Evolutionary conservation across 2,113 vertebrate species (phyloP).

Genomic region (Pelecanus crispus): DNA sequence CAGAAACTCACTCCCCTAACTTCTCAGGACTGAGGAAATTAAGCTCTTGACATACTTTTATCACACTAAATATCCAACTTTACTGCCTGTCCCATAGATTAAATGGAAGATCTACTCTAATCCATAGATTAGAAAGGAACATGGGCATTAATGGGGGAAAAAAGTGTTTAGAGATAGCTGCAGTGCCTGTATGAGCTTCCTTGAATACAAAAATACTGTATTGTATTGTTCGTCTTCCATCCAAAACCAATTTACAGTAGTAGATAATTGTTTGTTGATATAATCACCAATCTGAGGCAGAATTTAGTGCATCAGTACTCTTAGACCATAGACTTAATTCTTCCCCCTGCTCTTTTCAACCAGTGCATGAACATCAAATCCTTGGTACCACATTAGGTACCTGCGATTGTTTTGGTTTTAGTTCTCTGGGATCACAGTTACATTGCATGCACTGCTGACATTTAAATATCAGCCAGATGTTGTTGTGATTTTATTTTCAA

Average conservation of each 20-base stretch:
- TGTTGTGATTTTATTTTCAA: background rate
- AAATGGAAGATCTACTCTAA: background rate
- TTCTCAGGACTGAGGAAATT: background rate
- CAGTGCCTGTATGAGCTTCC: background rate
- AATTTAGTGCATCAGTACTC: background rate
- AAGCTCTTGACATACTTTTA: background rate
- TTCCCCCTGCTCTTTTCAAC: background rate
- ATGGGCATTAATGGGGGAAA: background rate
- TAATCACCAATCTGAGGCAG: background rate
- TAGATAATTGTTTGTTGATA: background rate
- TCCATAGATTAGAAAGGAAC: background rate
- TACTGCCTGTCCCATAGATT: background rate
- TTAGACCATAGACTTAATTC: background rate
- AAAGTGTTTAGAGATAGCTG: background rate
- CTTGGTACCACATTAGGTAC: background rate
- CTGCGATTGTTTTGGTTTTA: background rate
- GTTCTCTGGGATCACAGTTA: background rate
- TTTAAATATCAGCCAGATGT: slow-evolving; percentile 50
- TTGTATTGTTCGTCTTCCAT: background rate
- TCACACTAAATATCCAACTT: background rate
- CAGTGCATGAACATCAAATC: background rate
- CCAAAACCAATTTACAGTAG: background rate
- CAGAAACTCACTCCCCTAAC: background rate
- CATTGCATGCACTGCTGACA: background rate
- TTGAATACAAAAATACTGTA: background rate